A percentile compares a stretch with the other conserved stretches of the same genome.
Evolutionary conservation across 53 echinoderm and acorn worm genomes (phyloP).

Genomic region (Henricia sp.): DNA sequence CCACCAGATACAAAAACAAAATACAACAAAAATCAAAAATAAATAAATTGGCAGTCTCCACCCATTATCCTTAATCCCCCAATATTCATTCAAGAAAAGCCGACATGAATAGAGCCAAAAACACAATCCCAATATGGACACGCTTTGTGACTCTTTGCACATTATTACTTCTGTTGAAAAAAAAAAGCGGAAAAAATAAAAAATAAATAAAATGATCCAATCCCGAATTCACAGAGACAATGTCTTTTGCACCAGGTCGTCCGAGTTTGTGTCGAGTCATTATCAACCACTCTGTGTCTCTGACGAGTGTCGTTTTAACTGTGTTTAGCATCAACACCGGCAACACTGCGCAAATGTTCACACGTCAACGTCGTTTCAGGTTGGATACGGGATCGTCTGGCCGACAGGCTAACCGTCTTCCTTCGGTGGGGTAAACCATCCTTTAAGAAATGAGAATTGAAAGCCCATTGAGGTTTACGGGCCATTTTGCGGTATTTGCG

Average conservation of each 20-base stretch:
- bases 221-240: conserved; percentile 3
- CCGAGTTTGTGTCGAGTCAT: not conserved
- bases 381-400: not conserved
- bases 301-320: not conserved
- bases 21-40: no score
- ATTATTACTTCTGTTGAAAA: conserved; percentile 3
- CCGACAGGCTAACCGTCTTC: conserved; percentile 82
- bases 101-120: no score
- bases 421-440: conserved; percentile 99
- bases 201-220: not conserved
- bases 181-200: not conserved
- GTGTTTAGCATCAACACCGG: not conserved
- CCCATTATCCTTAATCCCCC: no score
- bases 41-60: no score
- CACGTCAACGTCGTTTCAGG: conserved; percentile 19
- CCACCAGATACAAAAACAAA: no score
- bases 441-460: conserved; percentile 56
- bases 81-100: no score
- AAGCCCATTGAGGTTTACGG: not conserved
- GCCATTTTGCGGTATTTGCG: no score
- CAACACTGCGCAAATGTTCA: conserved; percentile 1
- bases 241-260: conserved; percentile 27
- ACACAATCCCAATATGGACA: conserved; percentile 18
- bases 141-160: not conserved
- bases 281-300: not conserved